These are phyloP conservation scores for Melanocharis versteri DNA, from an alignment of 2,113 vertebrate species.

Conservation along the genomic window DNA sequence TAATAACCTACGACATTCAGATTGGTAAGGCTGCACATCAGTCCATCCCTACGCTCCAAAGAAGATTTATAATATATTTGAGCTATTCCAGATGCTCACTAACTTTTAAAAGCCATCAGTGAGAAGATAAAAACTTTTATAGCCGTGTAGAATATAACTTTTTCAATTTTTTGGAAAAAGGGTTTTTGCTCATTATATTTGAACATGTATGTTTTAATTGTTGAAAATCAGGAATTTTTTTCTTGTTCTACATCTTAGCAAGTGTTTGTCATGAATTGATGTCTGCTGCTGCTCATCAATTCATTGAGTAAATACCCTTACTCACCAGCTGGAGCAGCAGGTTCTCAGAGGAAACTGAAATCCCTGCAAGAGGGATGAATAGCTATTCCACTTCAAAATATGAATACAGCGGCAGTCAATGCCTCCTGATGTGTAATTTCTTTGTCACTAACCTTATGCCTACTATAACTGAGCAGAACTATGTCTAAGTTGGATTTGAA, in stretches of 20 bases:
- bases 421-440: not conserved
- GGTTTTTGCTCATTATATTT: not conserved
- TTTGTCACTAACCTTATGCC: not conserved
- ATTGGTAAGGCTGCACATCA: not conserved
- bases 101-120: not conserved
- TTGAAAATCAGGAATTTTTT: not conserved
- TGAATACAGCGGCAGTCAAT: not conserved
- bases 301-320: not conserved
- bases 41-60: not conserved
- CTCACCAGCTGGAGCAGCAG: not conserved
- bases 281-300: not conserved
- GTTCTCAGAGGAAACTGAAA: not conserved
- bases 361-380: not conserved
- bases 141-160: not conserved
- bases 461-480: not conserved
- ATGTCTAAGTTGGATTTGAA: not conserved
- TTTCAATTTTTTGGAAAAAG: not conserved
- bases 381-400: not conserved
- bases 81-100: not conserved
- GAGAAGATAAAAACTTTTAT: not conserved
- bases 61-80: not conserved
- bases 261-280: not conserved
- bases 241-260: not conserved
- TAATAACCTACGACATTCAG: not conserved
- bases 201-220: not conserved